Conservation (phyloP, 2,113 vertebrate genomes). For the Todiramphus chloris region DNA sequence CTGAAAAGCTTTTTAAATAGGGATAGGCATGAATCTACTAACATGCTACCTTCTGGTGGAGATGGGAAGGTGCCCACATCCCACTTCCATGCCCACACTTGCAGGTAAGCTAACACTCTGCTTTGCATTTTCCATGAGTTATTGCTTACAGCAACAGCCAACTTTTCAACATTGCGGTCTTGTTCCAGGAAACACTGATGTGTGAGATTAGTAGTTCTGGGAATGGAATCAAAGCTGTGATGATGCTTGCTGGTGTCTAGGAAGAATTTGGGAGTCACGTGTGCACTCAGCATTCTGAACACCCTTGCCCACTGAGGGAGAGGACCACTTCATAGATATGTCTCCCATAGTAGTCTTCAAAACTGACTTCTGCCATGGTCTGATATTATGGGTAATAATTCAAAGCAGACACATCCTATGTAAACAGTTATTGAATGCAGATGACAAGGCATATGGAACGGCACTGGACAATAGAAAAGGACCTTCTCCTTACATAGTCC, state of each 20-base stretch:
- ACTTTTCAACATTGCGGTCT: constrained; percentile 31
- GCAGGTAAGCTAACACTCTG: background rate
- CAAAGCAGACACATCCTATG: background rate
- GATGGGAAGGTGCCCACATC: constrained; percentile 24
- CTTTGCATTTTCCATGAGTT: constrained; percentile 47
- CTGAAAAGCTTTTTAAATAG: constrained; percentile 57
- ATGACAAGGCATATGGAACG: background rate
- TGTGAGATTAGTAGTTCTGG: constrained; percentile 69
- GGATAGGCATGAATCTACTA: constrained; percentile 39
- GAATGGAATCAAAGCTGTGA: constrained; percentile 65
- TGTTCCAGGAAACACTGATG: constrained; percentile 76
- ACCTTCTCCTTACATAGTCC: background rate
- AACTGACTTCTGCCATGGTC: background rate
- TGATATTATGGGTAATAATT: background rate
- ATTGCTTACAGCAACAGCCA: constrained; percentile 45
- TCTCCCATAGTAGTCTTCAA: background rate
- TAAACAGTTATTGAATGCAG: background rate
- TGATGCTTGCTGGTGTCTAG: background rate
- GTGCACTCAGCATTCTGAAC: background rate
- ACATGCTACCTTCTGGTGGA: background rate
- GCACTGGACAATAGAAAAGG: background rate
- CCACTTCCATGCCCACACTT: background rate
- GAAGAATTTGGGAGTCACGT: background rate
- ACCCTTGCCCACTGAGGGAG: background rate
- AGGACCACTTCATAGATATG: background rate